Base-by-base conservation (phyloP, 2,888 invertebrate species). In the Tribolium freemani region DNA sequence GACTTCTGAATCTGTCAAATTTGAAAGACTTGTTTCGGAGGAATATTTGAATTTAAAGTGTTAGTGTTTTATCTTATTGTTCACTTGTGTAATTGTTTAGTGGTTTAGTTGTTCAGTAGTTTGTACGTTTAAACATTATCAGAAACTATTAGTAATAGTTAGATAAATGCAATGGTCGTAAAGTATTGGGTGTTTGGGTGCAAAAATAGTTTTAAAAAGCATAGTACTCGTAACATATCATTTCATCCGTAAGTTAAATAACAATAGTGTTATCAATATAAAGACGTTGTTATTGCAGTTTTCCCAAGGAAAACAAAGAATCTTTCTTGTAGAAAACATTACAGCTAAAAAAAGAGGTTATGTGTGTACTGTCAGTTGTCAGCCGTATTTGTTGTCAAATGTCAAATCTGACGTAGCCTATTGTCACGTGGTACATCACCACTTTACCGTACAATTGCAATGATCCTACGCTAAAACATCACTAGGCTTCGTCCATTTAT, bases 381-480 rank as follows among this genome's bases (percentile, higher is more conserved):
- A 44, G 44, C 44, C 44, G 44, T 10, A 44, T 44, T 44, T 44
- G 44, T 44, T 44, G 44, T 44, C 21, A 21, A 21, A 21, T 21
- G 21, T 21, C 44, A 44, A 44, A 44, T 44, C 44, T 44, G 44
- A 44, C 44, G 44, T 44, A 44, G 10, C 44, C 44, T 44, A 44
- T 44, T 44, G 44, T 44, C 44, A 44, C 44, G 44, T 44, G 44
- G 44, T 44, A 44, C 44, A 44, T 44, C 44, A 44, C 44, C 44
- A 44, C 44, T 44, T 21, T 21, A 21, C 21, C 21, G 2, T 21
- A 21, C 21, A 21, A 21, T 44, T 44, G 44, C 10, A 44, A 44
- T 9, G 44, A 44, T 44, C 44, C 44, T 44, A 50, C 50, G 50
- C 50, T 50, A 50, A 50, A 50, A 50, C 50, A 50, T 50, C 50